Percentiles rank a stretch among this genome's conserved stretches.
Conservation (phyloP, 2,113 vertebrate genomes). For the Psittacara wagleri region DNA sequence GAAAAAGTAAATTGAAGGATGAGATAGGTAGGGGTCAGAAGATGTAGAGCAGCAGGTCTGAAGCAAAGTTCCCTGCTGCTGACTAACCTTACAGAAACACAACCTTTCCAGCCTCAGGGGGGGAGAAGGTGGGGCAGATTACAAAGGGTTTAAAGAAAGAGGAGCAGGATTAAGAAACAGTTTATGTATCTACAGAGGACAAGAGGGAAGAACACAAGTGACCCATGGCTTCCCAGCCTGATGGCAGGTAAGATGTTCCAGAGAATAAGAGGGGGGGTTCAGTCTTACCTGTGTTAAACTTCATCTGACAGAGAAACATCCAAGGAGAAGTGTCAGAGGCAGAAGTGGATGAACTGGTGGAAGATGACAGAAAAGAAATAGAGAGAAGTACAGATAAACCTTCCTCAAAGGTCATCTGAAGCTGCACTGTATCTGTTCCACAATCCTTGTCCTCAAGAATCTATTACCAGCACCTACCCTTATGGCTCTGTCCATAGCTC, state of each 20-base stretch:
- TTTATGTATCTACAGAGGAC: neutral
- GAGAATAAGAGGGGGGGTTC: neutral
- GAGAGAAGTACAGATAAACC: neutral
- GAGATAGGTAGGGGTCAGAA: neutral
- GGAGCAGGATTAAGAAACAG: neutral
- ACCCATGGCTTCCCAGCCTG: neutral
- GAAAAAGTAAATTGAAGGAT: neutral
- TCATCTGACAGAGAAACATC: neutral
- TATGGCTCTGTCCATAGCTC: neutral
- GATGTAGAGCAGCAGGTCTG: neutral
- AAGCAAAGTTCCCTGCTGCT: neutral
- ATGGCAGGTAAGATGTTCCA: neutral
- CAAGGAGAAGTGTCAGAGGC: neutral
- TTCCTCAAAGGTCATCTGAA: neutral
- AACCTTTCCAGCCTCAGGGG: rapidly evolving
- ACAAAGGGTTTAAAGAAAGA: neutral
- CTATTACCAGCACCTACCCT: neutral
- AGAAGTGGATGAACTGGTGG: neutral
- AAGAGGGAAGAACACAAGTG: neutral
- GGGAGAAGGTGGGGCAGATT: neutral
- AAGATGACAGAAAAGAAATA: neutral
- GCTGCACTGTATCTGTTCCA: no score
- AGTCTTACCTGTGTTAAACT: neutral
- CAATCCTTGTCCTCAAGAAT: neutral
- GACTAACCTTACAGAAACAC: neutral